Evolutionary conservation across 2,888 invertebrate species (phyloP).

Genomic region (Xiphydria camelus): DNA sequence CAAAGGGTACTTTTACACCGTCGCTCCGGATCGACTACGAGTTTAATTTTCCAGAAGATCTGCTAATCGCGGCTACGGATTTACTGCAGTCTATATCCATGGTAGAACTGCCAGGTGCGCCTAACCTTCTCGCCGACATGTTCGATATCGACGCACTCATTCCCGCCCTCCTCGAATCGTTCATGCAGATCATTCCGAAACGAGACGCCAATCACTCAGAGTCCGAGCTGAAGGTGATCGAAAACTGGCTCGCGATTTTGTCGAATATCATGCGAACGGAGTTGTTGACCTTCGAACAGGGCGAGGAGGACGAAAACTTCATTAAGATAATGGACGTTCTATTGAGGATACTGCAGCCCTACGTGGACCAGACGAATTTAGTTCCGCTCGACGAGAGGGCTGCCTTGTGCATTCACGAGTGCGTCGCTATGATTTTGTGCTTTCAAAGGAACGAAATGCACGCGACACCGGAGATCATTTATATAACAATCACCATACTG

Average conservation of each 20-base stretch:
- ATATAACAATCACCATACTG: conserved; percentile 33
- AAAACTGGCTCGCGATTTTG: conserved; percentile 40
- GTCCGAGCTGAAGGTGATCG: conserved; percentile 28
- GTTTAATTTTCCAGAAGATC: conserved; percentile 36
- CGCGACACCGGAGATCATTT: conserved; percentile 21
- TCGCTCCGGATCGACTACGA: too few species aligned
- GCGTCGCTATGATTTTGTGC: conserved; percentile 38
- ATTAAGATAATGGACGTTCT: conserved; percentile 30
- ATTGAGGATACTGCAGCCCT: conserved; percentile 36
- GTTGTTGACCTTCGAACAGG: conserved; percentile 20
- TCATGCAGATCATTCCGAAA: conserved; percentile 33
- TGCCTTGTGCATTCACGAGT: conserved; percentile 39
- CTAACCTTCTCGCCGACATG: conserved; percentile 28
- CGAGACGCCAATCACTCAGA: conserved; percentile 22
- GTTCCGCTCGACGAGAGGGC: conserved; percentile 33
- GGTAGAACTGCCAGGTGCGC: conserved; percentile 23
- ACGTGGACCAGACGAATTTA: conserved; percentile 30
- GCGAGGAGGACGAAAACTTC: conserved; percentile 21
- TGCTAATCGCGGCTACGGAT: conserved; percentile 37
- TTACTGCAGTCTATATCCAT: conserved; percentile 37
- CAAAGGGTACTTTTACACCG: too few species aligned
- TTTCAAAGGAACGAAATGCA: conserved; percentile 33
- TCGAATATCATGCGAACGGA: conserved; percentile 28
- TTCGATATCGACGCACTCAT: conserved; percentile 34
- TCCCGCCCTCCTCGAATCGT: conserved; percentile 35